Evolutionary conservation across 64 coral and sea anemone species (phyloP).

Genomic region (Dendronephthya gigantea): DNA sequence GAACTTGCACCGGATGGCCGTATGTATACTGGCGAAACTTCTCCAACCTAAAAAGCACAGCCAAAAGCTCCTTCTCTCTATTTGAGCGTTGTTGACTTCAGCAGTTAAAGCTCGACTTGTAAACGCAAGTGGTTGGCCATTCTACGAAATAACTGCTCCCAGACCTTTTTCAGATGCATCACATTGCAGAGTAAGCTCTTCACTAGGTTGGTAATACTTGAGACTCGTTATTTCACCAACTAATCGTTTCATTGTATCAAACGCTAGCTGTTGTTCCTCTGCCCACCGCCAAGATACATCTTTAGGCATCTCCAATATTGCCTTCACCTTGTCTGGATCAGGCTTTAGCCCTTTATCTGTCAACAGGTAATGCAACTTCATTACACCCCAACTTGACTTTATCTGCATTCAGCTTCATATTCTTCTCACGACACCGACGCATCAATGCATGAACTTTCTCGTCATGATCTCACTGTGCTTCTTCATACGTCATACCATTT

Average conservation of each 20-base stretch:
- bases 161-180: too few species aligned
- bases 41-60: background rate
- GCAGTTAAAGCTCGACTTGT: too few species aligned
- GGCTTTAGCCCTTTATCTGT: conserved; percentile 17
- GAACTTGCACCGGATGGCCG: background rate
- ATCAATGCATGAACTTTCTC: conserved; percentile 41
- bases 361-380: conserved; percentile 25
- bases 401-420: conserved; percentile 39
- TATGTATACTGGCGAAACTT: background rate
- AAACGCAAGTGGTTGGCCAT: too few species aligned
- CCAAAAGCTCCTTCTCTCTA: too few species aligned
- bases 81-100: too few species aligned
- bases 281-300: too few species aligned
- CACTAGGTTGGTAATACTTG: too few species aligned
- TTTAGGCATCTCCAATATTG: conserved; percentile 27
- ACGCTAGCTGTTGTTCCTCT: too few species aligned
- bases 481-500: conserved; percentile 30
- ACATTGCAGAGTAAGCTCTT: too few species aligned
- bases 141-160: too few species aligned
- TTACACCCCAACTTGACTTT: conserved; percentile 41
- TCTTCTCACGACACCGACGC: conserved; percentile 26
- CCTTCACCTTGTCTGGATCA: conserved; percentile 34
- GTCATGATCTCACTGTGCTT: conserved; percentile 41
- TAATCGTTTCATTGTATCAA: too few species aligned
- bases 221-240: too few species aligned